Conservation (phyloP, 2,113 vertebrate genomes). For the Vidua chalybeata region DNA sequence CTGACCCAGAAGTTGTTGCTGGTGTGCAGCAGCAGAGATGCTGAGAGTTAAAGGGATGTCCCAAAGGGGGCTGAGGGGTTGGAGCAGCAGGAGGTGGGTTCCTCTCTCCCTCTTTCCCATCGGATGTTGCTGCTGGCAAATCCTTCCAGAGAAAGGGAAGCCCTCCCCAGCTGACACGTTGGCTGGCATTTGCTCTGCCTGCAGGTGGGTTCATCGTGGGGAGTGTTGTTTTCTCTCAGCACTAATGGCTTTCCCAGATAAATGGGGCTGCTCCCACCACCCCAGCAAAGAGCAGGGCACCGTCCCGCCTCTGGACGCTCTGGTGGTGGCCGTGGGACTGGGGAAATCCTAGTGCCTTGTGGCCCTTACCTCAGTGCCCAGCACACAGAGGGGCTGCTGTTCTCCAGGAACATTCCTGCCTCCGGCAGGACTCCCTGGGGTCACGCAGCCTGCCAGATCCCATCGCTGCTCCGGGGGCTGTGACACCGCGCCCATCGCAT, state of each 20-base stretch:
- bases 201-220: background rate
- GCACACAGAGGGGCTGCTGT: conserved; percentile 76
- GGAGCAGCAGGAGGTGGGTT: background rate
- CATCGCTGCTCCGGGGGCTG: conserved; percentile 58
- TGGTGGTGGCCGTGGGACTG: conserved; percentile 36
- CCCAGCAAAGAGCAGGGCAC: background rate
- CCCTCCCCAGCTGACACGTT: background rate
- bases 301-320: background rate
- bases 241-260: background rate
- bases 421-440: conserved; percentile 67
- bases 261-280: conserved; percentile 6
- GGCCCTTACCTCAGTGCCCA: conserved; percentile 55
- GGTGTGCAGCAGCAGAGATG: background rate
- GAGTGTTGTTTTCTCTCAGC: background rate
- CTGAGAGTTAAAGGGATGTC: background rate
- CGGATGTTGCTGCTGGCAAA: background rate
- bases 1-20: background rate
- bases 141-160: background rate
- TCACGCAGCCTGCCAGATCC: conserved; percentile 65
- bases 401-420: conserved; percentile 70
- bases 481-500: conserved; percentile 61
- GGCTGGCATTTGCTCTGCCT: background rate
- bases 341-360: conserved; percentile 68
- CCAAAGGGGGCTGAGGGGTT: background rate
- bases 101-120: background rate